Conservation (phyloP, 2,797 vertebrate species). For the Rhodeus uyekii region DNA sequence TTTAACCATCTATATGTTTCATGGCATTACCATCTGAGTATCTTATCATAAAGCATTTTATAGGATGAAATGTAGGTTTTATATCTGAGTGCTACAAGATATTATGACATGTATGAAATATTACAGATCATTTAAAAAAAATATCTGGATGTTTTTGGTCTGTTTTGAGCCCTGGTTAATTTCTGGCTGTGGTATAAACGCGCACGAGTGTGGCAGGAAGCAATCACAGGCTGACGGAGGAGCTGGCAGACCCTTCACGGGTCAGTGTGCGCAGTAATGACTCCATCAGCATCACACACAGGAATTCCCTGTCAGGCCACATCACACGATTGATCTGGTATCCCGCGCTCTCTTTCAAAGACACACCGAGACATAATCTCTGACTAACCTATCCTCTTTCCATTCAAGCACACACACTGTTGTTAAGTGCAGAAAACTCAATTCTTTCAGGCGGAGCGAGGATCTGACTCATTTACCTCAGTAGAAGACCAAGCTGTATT, state of each 20-base stretch:
- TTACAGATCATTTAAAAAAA: neutral
- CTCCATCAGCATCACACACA: conserved; percentile 62
- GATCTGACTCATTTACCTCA: conserved; percentile 8
- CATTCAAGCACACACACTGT: neutral
- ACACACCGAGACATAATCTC: conserved; percentile 40
- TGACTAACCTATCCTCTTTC: conserved; percentile 10
- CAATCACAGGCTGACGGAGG: conserved; percentile 63
- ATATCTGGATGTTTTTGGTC: neutral
- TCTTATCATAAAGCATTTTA: neutral
- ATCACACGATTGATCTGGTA: conserved; percentile 59
- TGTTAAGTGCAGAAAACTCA: conserved; percentile 20
- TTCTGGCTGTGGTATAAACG: conserved; percentile 23
- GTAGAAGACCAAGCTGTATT: neutral
- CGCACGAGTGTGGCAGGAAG: conserved; percentile 61
- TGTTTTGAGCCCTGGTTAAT: conserved; percentile 6
- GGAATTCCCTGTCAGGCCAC: conserved; percentile 65
- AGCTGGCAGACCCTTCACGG: conserved; percentile 62
- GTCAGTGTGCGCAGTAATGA: conserved; percentile 66
- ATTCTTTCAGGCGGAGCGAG: conserved; percentile 30
- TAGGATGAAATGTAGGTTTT: neutral
- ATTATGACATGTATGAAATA: neutral
- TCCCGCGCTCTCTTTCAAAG: conserved; percentile 60
- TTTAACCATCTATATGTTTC: too few relatives aligned
- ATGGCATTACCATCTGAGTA: neutral
- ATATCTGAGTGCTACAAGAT: neutral